phyloP scores from a whole-genome alignment of 2,888 invertebrate genomes.

The Plutella xylostella region DNA sequence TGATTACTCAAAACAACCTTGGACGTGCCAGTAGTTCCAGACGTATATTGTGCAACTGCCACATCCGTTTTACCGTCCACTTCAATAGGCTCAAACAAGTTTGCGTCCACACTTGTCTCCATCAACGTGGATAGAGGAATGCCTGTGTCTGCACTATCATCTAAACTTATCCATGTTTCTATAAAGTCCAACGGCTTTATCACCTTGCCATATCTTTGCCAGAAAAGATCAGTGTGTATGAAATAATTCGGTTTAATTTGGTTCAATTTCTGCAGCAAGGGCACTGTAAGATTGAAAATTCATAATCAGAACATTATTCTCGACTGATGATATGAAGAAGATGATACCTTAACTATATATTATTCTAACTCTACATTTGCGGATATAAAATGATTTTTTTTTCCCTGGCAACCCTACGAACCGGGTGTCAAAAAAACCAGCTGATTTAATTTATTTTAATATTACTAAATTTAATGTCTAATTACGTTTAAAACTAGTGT shows the following conservation, averaged over 20 bases:
- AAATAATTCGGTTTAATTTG: conserved; percentile 76
- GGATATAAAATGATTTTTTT: too few species aligned
- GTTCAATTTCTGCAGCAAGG: conserved; percentile 72
- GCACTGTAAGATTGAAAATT: conserved; percentile 68
- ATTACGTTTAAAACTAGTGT: too few species aligned
- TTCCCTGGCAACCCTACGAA: too few species aligned
- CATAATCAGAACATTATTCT: too few species aligned
- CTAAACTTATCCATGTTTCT: conserved; percentile 31
- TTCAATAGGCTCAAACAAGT: not conserved
- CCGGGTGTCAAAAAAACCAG: too few species aligned
- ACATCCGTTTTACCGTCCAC: conserved; percentile 16
- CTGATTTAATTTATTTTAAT: too few species aligned
- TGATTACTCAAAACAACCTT: conserved; percentile 76
- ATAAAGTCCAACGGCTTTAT: conserved; percentile 33
- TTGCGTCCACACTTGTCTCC: not conserved
- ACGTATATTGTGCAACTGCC: conserved; percentile 71
- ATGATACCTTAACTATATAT: too few species aligned
- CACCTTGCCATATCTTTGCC: conserved; percentile 41
- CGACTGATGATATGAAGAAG: too few species aligned
- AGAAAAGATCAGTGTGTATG: conserved; percentile 70
- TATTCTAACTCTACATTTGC: too few species aligned
- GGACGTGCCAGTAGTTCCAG: conserved; percentile 77
- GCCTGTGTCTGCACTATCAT: conserved; percentile 21
- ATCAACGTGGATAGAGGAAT: conserved; percentile 21
- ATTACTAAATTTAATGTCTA: too few species aligned